Evolutionary conservation across 2,797 vertebrate species (phyloP), one percentile per base, ranked within the genome.

Genomic region (Argya squamiceps): DNA sequence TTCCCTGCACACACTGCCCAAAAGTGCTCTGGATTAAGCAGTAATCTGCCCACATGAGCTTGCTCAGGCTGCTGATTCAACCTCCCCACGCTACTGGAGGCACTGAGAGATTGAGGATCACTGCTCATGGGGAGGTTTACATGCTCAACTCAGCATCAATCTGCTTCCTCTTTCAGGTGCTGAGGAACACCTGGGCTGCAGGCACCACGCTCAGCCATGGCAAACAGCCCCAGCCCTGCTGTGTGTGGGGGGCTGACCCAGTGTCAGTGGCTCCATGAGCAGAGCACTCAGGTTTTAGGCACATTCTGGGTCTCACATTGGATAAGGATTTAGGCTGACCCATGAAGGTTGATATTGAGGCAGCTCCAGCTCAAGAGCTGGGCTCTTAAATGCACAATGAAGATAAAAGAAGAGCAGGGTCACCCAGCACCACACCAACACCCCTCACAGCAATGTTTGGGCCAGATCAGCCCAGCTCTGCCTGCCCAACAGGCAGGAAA

Each of bases 41-140:
- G 8, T 79, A 96, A 94, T 89, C 92, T 84, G 20, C 81, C 95
- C 87, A 84, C 86, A 69, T 76, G 70, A 94, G 86, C 56, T 92
- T 68, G 75, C 91, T 94, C 64, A 93, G 59, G 67, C 93, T 88
- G 80, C 69, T 94, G 79, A 74, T 44, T 64, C 69, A 39, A 60
- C 59, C 80, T 67, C 17, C 23, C 58, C 84, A 67, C 44, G 9
- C 10, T 2, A 3, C 12, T 63, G 37, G 4, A 50, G 60, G 44
- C 36, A n/a, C 21, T 20, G 6, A 56, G 3, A 8, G 7, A 24
- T 1, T 62, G 29, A 58, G 49, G 39, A 84, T 55, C 2, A 2
- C 39, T 59, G 27, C 21, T 75, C 9, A 37, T 0, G 2, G 30
- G 12, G 11, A 60, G 71, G 30, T 15, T 78, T 34, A 59, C 29